Evolutionary conservation across 2,113 vertebrate genomes (phyloP), one percentile per base, ranked within the genome.

Genomic region (Nothocercus julius): DNA sequence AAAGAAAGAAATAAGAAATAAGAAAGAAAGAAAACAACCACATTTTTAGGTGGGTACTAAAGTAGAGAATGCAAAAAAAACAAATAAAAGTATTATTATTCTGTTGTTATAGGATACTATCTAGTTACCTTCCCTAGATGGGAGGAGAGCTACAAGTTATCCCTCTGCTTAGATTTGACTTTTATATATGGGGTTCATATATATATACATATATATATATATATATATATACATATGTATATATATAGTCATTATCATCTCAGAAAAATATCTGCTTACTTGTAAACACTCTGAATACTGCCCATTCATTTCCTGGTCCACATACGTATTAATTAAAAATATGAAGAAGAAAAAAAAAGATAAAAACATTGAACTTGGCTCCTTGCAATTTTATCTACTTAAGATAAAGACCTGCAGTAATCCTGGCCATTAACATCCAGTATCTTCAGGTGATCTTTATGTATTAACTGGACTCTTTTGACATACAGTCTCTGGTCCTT

Each of bases 11-110:
- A 47, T 11, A 44, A 19, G 7, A 47, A 20, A 21, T 21, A 47
- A 47, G 47, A 47, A 47, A 47, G 20, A 20, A 47, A 47, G 9
- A 20, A 47, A 47, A 9, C 19, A 47, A 5, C 45, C 45, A 56
- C 0, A 8, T 4, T 1, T 47, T 9, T 22, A 9, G 8, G 53
- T 30, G 4, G 67, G 24, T 45, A 7, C 0, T n/a, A n/a, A 66
- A 24, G 3, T 47, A 78, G 84, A 7, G 3, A 79, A 69, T 16
- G n/a, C 13, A 66, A 2, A 63, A 44, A 44, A 81, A 59, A 90
- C 30, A 58, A 73, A 4, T 4, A 76, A 61, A 68, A 58, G 0
- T 66, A 0, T 66, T 3, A 19, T 7, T 15, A 16, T 38, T 47
- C 47, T 47, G 19, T 47, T 47, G 47, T 20, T 47, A 47, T 47